Base-by-base conservation (phyloP, 2,797 vertebrate genomes). In the Oophaga sylvatica region DNA sequence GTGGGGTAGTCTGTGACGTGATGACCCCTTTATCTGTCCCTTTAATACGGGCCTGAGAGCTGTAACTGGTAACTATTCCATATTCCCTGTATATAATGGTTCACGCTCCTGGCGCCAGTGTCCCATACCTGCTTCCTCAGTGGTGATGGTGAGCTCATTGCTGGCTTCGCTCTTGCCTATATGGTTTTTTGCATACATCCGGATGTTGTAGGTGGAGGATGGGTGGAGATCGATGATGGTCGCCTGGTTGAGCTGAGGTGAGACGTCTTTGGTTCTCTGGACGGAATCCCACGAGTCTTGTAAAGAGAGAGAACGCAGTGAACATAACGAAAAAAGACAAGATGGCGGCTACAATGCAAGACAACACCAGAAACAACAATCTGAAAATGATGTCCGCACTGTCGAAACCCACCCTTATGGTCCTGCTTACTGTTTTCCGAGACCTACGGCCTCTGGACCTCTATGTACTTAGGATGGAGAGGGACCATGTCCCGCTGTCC, bases 141-240 rank as follows among this genome's bases (percentile, higher is more conserved):
- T 99, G 19, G 98, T 99, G 94, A 99, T 98, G 93, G 97, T 99
- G 92, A 99, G 97, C 93, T 99, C 98, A 1, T 99, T 99, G 96
- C 98, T 99, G 89, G 98, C 97, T 90, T 97, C 97, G 35, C 98
- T 99, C 93, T 98, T 98, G 93, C 98, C 98, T 3, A 99, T 99
- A 90, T 96, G 96, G 92, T 99, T 99, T 95, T 99, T 99, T 92
- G 98, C 98, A 12, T 98, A 97, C 97, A 99, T 99, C 92, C 98
- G 98, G 91, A 99, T 99, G 94, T 98, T 99, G 94, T 99, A 99
- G 87, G 98, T 98, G 92, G 98, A 99, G 63, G 98, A 98, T 22
- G 98, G 98, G 91, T 99, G 98, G 84, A 99, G 96, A 91, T 99
- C 98, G 79, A 99, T 99, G 92, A 99, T 99, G 60, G 98, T 99